Conservation (phyloP, 1,140 invertebrate genomes). For the Drosophila orena region DNA sequence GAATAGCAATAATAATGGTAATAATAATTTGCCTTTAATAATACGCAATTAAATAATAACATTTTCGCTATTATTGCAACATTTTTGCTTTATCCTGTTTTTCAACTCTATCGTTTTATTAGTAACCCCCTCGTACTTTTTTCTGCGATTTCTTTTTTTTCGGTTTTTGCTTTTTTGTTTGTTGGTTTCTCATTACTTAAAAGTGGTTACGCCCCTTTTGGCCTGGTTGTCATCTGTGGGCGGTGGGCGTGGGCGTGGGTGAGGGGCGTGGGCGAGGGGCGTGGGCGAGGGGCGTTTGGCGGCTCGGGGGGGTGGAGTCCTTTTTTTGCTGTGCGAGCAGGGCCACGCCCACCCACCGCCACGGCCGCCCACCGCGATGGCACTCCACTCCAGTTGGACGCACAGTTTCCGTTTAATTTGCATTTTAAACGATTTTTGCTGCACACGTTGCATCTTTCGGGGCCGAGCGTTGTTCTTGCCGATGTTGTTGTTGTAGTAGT, state of each 20-base stretch:
- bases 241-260: slow-evolving; percentile 2
- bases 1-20: slow-evolving; percentile 69
- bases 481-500: slow-evolving; percentile 55
- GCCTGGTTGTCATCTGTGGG: slow-evolving; percentile 59
- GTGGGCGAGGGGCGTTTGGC: too few relatives aligned
- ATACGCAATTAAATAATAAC: slow-evolving; percentile 80
- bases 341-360: slow-evolving; percentile 15
- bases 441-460: slow-evolving; percentile 77
- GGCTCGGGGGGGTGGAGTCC: slow-evolving; percentile 17
- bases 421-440: slow-evolving; percentile 84
- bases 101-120: slow-evolving; percentile 43
- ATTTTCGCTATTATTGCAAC: slow-evolving; percentile 82
- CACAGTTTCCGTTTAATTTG: slow-evolving; percentile 73
- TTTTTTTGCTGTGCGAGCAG: slow-evolving; percentile 44
- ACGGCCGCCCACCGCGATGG: slow-evolving; percentile 12
- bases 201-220: slow-evolving; percentile 48
- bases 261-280: too few relatives aligned
- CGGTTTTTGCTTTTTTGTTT: slow-evolving; percentile 31
- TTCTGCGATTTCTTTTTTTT: slow-evolving; percentile 29
- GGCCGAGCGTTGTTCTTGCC: slow-evolving; percentile 27
- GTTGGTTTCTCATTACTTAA: slow-evolving; percentile 74
- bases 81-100: slow-evolving; percentile 43
- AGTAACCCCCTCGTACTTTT: slow-evolving; percentile 24
- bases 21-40: slow-evolving; percentile 77
- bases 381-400: slow-evolving; percentile 58